phyloP scores from a whole-genome alignment of 2,113 vertebrate genomes.

The Protobothrops flavoviridis region DNA sequence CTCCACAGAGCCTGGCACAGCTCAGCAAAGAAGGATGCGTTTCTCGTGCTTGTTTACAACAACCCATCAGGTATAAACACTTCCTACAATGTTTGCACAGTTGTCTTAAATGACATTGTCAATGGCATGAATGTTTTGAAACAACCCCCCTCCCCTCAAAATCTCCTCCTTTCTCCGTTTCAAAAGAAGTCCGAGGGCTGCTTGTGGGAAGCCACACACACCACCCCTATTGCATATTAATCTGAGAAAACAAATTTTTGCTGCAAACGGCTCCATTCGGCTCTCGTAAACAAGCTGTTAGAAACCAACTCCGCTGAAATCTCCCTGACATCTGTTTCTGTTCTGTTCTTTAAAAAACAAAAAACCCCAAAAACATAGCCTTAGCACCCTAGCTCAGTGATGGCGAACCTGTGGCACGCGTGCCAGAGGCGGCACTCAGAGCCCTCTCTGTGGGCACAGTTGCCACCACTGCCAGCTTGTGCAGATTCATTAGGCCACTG shows the following conservation, averaged over 20 bases:
- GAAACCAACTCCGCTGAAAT: neutral
- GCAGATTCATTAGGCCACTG: too few relatives aligned
- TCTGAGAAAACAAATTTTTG: neutral
- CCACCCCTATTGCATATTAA: neutral
- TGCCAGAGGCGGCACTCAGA: too few relatives aligned
- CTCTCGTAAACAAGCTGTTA: neutral
- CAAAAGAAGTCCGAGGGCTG: neutral
- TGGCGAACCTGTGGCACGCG: too few relatives aligned
- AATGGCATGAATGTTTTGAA: neutral
- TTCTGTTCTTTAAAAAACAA: neutral
- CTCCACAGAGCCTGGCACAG: neutral
- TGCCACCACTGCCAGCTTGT: too few relatives aligned
- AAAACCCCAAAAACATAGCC: neutral
- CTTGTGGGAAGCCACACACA: neutral
- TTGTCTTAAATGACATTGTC: neutral
- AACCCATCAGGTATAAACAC: neutral
- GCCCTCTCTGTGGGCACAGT: too few relatives aligned
- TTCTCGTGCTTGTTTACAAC: neutral
- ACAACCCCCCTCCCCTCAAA: neutral
- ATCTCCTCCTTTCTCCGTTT: neutral
- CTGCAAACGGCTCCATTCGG: neutral
- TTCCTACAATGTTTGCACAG: neutral
- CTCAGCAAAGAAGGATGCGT: neutral
- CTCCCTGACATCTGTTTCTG: neutral
- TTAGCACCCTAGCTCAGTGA: neutral